Percentiles rank a stretch among this genome's conserved stretches.
Evolutionary conservation across 37 sponge, comb jelly and placozoan genomes (phyloP).

Genomic region (Bolinopsis microptera): DNA sequence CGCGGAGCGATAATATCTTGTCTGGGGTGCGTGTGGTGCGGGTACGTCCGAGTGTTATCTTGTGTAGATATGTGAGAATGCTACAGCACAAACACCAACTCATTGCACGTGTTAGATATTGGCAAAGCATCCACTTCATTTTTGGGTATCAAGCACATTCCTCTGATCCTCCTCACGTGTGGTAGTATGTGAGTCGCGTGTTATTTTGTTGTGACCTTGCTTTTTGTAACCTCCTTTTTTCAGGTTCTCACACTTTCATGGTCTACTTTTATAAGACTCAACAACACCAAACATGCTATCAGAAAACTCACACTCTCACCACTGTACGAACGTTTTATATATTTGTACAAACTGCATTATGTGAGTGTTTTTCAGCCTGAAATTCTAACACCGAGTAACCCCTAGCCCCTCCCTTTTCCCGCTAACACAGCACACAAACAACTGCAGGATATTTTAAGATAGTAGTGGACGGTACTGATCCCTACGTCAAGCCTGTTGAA

Average conservation of each 20-base stretch:
- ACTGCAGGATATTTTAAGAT: slow-evolving; percentile 42
- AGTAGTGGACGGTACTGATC: background rate
- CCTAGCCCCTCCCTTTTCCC: background rate
- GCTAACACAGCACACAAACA: slow-evolving; percentile 26
- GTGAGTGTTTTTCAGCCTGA: background rate
- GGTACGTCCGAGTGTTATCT: background rate
- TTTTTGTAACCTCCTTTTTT: background rate
- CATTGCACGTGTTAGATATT: background rate
- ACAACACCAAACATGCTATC: too few species aligned
- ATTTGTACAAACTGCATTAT: too few species aligned
- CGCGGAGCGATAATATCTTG: background rate
- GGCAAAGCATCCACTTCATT: background rate
- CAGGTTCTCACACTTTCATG: background rate
- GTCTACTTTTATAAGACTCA: background rate
- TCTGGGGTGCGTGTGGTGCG: background rate
- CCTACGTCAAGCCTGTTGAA: slow-evolving; percentile 11
- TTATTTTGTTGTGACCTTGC: background rate
- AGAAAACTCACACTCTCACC: too few species aligned
- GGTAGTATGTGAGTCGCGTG: background rate
- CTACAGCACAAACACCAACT: background rate
- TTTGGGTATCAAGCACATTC: background rate
- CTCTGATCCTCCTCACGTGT: background rate
- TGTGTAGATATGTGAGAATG: background rate
- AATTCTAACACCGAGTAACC: background rate
- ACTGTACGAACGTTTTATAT: too few species aligned